Percentiles rank a stretch among this genome's conserved stretches.
phyloP scores from a whole-genome alignment of 2,888 invertebrate species.

The Thysanoteuthis rhombus region DNA sequence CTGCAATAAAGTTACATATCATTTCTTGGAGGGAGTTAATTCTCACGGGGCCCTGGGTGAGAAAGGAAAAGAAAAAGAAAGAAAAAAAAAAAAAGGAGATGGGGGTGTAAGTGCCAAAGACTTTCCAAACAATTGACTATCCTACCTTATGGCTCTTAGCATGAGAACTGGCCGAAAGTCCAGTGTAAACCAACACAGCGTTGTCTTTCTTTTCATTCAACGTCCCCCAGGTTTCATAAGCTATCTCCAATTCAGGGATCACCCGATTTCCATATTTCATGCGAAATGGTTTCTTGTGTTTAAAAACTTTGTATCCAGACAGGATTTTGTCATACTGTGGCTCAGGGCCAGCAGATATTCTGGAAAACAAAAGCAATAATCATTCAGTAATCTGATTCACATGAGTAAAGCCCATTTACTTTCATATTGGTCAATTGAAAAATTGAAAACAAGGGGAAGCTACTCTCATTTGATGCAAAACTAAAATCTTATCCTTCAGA shows the following conservation, averaged over 20 bases:
- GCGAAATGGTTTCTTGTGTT: conserved; percentile 52
- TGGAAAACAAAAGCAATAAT: conserved; percentile 37
- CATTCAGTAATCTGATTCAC: no score
- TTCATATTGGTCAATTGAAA: no score
- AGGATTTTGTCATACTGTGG: conserved; percentile 62
- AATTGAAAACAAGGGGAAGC: no score
- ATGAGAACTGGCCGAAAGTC: conserved; percentile 66
- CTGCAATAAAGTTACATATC: no score
- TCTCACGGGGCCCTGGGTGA: no score
- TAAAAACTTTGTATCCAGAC: conserved; percentile 57
- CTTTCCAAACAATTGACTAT: not conserved
- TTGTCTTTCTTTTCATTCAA: conserved; percentile 62
- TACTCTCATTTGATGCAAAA: no score
- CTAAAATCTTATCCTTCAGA: no score
- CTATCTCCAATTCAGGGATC: conserved; percentile 61
- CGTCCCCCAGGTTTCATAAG: conserved; percentile 67
- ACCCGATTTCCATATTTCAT: conserved; percentile 58
- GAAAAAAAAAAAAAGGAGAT: not conserved
- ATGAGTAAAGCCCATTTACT: no score
- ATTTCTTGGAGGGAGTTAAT: no score
- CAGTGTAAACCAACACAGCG: conserved; percentile 63
- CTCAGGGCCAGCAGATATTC: conserved; percentile 59
- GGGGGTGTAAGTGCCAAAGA: not conserved
- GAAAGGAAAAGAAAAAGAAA: no score
- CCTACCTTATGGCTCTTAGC: conserved; percentile 63